Base-by-base conservation (phyloP, 92 coral and sea anemone species). In the Diadumene lineata region DNA sequence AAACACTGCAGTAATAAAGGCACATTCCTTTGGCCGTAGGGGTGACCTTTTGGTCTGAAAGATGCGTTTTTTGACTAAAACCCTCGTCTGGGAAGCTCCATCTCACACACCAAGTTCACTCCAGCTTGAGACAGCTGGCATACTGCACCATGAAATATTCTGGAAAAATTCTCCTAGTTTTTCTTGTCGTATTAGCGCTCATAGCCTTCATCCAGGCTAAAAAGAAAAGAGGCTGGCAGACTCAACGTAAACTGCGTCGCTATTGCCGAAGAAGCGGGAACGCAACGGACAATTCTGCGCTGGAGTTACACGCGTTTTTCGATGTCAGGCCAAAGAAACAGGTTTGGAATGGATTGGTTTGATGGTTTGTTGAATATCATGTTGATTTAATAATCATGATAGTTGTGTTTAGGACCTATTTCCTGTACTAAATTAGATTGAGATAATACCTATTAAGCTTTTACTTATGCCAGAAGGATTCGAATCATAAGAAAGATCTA, bases 291-390 rank as follows among this genome's bases (percentile, higher is more conserved):
- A 72, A 60, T 56, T 58, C 64, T 25, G 77, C 77, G n/a, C 11
- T 72, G 30, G 77, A 72, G 50, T 51, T 72, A 0, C 66, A 72
- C 1, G 67, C 77, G 6, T 72, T 56, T 17, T 72, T 72, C 26
- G 77, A 72, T 32, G 43, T 72, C 31, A 21, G 25, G 16, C 64
- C 48, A 1, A 23, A n/a, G 1, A 1, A 7, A 0, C 51, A 50
- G 75, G 75, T 70, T 50, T 0, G 69, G 22, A 34, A 0, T 43
- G 8, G 10, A 27, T 44, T 66, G 11, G 13, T 16, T 11, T 43
- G 1, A 3, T 31, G n/a, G 29, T 6, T 62, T 2, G 3, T 62
- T 4, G 13, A 28, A 3, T 18, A 28, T 62, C 1, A 30, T 1
- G 43, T 1, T 19, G 29, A 13, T 26, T 23, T 22, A 2, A 58